A percentile compares a stretch with the other conserved stretches of the same genome.
phyloP scores from a whole-genome alignment of 2,113 vertebrate genomes.

The Amphiprion percula region DNA sequence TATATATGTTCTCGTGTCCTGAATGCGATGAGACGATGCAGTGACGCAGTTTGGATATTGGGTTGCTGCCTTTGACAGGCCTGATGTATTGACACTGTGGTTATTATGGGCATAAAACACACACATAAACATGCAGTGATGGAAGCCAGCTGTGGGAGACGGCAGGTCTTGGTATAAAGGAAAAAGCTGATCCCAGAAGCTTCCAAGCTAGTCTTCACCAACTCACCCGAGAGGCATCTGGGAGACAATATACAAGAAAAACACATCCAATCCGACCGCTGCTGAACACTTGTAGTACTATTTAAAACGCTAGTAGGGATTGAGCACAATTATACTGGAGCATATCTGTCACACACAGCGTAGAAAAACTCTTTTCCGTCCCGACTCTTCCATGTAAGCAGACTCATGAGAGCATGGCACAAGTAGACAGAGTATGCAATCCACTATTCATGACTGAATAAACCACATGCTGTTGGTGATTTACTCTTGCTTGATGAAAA shows the following conservation, averaged over 20 bases:
- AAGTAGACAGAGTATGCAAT: slow-evolving; percentile 61
- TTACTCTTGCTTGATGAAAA: slow-evolving; percentile 77
- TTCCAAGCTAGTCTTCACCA: slow-evolving; percentile 12
- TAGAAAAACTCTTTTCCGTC: slow-evolving; percentile 42
- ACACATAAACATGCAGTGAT: slow-evolving; percentile 48
- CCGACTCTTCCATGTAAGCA: slow-evolving; percentile 37
- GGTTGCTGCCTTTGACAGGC: slow-evolving; percentile 53
- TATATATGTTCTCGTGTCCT: slow-evolving; percentile 5
- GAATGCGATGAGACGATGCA: slow-evolving; percentile 28
- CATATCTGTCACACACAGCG: slow-evolving; percentile 36
- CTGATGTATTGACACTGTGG: slow-evolving; percentile 47
- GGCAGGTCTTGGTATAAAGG: slow-evolving; percentile 28
- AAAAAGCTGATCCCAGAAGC: slow-evolving; percentile 12
- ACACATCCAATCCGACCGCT: slow-evolving; percentile 3
- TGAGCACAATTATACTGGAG: slow-evolving; percentile 30
- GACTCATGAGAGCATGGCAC: slow-evolving; percentile 44
- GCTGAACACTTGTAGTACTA: slow-evolving; percentile 17
- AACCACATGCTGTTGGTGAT: slow-evolving; percentile 70
- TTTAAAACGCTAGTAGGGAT: slow-evolving; percentile 12
- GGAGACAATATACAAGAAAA: slow-evolving; percentile 24
- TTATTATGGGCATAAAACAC: slow-evolving; percentile 41
- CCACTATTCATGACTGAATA: slow-evolving; percentile 75
- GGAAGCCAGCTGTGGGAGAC: slow-evolving; percentile 67
- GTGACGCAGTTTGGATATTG: slow-evolving; percentile 50
- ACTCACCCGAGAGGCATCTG: slow-evolving; percentile 19